Evolutionary conservation across 1,140 invertebrate genomes (phyloP), one percentile per base, ranked within the genome.

Genomic region (Hycleus phaleratus): DNA sequence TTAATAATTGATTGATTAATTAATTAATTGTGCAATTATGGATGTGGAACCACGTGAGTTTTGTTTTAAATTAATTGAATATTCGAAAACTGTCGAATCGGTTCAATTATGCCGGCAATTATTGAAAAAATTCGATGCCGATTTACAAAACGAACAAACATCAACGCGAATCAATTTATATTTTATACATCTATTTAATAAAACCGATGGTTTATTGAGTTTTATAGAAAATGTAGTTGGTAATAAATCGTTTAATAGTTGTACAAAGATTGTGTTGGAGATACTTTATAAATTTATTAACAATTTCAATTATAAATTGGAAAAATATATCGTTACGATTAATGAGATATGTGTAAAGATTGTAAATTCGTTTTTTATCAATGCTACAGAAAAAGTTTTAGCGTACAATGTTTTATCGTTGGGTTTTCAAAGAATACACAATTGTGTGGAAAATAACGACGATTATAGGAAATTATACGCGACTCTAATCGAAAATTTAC

Each of bases 231-330:
- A 51, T 25, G 47, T 63, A 26, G 9, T 48, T 10, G 38, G 55
- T n/a, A 61, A 56, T 38, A 56, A 50, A 38, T 24, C 56, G n/a
- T 71, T 65, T 46, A 63, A 67, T 26, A 49, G 55, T 32, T 46
- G 62, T 26, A 48, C 48, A 7, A 9, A 53, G 24, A 52, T 60
- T 40, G 52, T 53, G 18, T 53, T 68, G 4, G 66, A 68, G 51
- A 60, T 71, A 49, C 44, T 69, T 38, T 63, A 64, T 49, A 58
- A 56, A 11, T 32, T 69, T 3, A 45, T 69, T 4, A 68, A 68
- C 47, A 69, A 67, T 59, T 68, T 67, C 61, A 26, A 61, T 6
- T 10, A 18, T 9, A 62, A 62, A 60, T 58, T 57, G 18, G 18
- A 49, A 53, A 65, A 63, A 57, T 53, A 54, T 54, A 48, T 55